A percentile compares a stretch with the other conserved stretches of the same genome.
Conservation (phyloP, 1,140 invertebrate species). For the Habropoda laboriosa region DNA sequence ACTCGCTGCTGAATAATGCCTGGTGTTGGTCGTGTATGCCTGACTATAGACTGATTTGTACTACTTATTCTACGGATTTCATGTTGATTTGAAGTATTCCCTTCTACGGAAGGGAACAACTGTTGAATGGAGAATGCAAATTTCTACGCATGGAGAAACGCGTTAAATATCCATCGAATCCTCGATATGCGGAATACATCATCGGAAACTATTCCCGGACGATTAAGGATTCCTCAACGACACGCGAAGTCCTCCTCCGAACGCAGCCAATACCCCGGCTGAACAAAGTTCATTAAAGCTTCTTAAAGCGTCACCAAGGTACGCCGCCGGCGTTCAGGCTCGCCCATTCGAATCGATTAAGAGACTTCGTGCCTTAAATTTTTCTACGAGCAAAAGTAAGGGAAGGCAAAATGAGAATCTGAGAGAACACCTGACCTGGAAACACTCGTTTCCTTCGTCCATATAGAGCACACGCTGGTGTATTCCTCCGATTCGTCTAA, state of each 20-base stretch:
- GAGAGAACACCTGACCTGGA: conserved; percentile 5
- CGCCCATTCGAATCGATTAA: conserved; percentile 20
- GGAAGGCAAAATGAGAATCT: neutral
- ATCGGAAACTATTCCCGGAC: conserved; percentile 1
- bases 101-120: neutral
- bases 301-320: conserved; percentile 22
- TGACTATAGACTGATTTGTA: neutral
- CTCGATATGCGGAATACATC: neutral
- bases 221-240: neutral
- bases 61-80: neutral
- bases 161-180: neutral
- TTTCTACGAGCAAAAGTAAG: neutral
- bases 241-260: neutral
- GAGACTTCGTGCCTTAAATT: conserved; percentile 10
- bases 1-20: neutral
- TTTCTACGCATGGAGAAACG: neutral
- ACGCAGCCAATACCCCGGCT: neutral
- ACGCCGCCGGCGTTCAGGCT: neutral
- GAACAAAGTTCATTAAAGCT: conserved; percentile 34
- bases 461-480: neutral
- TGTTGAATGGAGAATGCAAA: neutral
- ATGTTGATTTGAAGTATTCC: neutral
- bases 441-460: neutral
- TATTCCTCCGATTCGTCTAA: neutral
- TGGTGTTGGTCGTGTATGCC: neutral